These are phyloP conservation scores for Pegoplata infirma DNA, from an alignment of 2,888 invertebrate species.

Conservation along the genomic window DNA sequence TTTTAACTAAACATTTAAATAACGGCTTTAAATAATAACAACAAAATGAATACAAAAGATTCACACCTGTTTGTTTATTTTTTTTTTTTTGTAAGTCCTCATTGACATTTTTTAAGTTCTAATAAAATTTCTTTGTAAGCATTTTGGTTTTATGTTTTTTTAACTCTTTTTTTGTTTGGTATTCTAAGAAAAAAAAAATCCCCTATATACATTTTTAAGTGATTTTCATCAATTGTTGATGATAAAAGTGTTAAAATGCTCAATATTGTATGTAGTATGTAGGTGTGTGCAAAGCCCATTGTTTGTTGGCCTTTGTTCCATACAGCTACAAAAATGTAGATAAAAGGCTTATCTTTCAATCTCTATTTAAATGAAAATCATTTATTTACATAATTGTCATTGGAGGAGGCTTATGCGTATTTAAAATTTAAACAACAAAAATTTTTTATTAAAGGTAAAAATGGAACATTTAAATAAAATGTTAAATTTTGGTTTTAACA, in stretches of 20 bases:
- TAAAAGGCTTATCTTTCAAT: slow-evolving; percentile 13
- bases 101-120: not conserved
- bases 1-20: no score
- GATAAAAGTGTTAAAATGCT: slow-evolving; percentile 12
- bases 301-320: not conserved
- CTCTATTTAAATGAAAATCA: slow-evolving; percentile 7
- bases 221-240: slow-evolving; percentile 41
- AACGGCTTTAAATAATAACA: not conserved
- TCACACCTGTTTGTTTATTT: slow-evolving; percentile 29
- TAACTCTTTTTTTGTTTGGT: not conserved
- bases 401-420: not conserved
- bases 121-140: not conserved
- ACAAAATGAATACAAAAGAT: slow-evolving; percentile 11
- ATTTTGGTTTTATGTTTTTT: not conserved
- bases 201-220: slow-evolving; percentile 13
- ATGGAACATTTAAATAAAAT: no score
- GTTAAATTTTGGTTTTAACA: no score
- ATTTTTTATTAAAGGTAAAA: not conserved
- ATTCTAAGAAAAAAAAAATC: slow-evolving; percentile 4
- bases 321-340: not conserved
- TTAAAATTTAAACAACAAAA: not conserved
- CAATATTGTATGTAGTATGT: slow-evolving; percentile 1
- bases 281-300: not conserved
- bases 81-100: not conserved
- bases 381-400: not conserved